phyloP scores from a whole-genome alignment of 2,113 vertebrate species.

The Oryzias woworae region DNA sequence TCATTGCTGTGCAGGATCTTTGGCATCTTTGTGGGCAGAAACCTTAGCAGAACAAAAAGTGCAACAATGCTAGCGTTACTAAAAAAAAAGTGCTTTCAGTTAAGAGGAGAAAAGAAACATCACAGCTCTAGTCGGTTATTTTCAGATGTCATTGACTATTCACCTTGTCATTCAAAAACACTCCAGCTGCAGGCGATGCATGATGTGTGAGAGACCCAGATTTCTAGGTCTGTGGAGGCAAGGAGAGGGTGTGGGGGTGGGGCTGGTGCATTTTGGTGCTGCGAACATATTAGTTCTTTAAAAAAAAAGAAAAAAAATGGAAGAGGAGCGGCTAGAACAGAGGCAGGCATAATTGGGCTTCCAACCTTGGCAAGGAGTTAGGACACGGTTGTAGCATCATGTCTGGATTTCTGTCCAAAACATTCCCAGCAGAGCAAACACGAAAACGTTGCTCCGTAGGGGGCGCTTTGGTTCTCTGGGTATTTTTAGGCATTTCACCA shows the following conservation, averaged over 20 bases:
- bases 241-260: conserved; percentile 3
- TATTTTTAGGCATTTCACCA: conserved; percentile 39
- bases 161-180: conserved; percentile 65
- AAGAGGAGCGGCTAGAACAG: conserved; percentile 50
- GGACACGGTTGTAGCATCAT: conserved; percentile 48
- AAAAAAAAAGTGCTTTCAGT: conserved; percentile 19
- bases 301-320: conserved; percentile 30
- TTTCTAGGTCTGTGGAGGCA: conserved; percentile 45
- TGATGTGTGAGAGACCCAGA: conserved; percentile 64
- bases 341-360: conserved; percentile 62
- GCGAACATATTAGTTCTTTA: conserved; percentile 48
- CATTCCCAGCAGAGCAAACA: conserved; percentile 51
- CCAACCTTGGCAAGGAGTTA: conserved; percentile 58
- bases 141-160: conserved; percentile 70
- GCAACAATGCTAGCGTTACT: conserved; percentile 4
- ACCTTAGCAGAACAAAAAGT: conserved; percentile 25
- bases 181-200: conserved; percentile 54
- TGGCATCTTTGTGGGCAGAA: conserved; percentile 1
- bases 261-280: conserved; percentile 43
- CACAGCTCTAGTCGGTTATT: conserved; percentile 55
- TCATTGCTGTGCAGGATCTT: too few species aligned
- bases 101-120: conserved; percentile 24
- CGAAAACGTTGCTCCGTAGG: conserved; percentile 36
- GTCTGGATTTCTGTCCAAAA: conserved; percentile 44
- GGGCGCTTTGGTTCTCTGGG: conserved; percentile 24